Evolutionary conservation across 92 coral and sea anemone species (phyloP).

Genomic region (Virgularia gustaviana): DNA sequence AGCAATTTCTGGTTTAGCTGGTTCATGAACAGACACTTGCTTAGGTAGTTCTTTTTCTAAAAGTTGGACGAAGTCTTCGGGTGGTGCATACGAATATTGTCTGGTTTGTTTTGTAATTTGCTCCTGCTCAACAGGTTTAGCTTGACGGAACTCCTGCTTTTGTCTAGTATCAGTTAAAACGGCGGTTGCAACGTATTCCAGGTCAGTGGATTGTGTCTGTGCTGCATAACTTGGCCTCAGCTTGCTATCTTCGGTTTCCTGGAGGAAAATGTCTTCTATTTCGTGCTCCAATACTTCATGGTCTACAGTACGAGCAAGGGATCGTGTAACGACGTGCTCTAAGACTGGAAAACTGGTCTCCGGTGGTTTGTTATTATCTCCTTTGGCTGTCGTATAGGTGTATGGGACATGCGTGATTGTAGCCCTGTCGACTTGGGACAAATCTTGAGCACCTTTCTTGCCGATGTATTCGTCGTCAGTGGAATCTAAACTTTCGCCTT

Average conservation of each 20-base stretch:
- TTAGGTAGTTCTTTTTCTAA: neutral
- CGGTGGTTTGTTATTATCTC: neutral
- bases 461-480: neutral
- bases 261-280: neutral
- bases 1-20: neutral
- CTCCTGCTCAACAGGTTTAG: neutral
- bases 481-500: neutral
- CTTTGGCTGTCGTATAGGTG: too few relatives aligned
- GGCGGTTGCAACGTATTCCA: too few relatives aligned
- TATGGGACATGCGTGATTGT: neutral
- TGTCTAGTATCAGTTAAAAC: too few relatives aligned
- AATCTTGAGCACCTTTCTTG: neutral
- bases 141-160: too few relatives aligned
- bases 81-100: constrained; percentile 3
- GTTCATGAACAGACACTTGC: neutral
- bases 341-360: constrained; percentile 12
- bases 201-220: neutral
- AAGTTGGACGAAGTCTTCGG: neutral
- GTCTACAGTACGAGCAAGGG: constrained; percentile 20
- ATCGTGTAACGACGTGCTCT: constrained; percentile 12
- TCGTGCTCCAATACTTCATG: constrained; percentile 3
- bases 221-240: neutral
- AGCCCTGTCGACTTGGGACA: neutral
- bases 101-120: constrained; percentile 8
- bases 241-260: neutral